Evolutionary conservation across 1,140 invertebrate genomes (phyloP).

Genomic region (Atta texana): DNA sequence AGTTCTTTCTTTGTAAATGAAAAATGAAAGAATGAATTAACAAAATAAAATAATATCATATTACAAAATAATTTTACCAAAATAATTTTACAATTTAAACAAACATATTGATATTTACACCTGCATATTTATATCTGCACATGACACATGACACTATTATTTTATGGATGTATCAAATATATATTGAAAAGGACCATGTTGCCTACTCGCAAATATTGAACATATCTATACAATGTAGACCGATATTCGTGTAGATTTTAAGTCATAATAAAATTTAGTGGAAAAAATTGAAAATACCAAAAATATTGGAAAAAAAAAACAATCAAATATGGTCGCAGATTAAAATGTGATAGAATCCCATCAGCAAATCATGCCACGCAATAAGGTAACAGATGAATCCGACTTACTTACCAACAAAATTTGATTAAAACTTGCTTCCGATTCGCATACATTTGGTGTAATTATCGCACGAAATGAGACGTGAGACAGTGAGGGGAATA

Average conservation of each 20-base stretch:
- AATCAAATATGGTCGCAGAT: background rate
- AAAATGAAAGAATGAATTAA: background rate
- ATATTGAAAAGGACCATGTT: conserved; percentile 4
- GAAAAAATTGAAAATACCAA: conserved; percentile 18
- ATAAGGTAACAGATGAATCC: conserved; percentile 6
- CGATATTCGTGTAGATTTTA: conserved; percentile 13
- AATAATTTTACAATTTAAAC: no score
- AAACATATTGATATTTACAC: background rate
- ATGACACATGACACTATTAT: conserved; percentile 19
- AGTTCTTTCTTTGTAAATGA: background rate
- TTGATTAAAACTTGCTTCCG: conserved; percentile 68
- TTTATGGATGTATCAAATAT: conserved; percentile 17
- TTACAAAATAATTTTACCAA: background rate
- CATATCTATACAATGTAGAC: background rate
- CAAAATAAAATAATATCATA: background rate
- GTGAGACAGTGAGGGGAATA: conserved; percentile 46
- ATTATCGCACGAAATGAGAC: conserved; percentile 60
- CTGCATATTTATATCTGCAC: background rate
- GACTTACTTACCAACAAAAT: conserved; percentile 66
- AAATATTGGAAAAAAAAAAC: conserved; percentile 7
- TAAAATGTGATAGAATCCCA: background rate
- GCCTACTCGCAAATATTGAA: conserved; percentile 14
- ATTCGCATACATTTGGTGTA: conserved; percentile 67
- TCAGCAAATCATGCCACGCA: background rate
- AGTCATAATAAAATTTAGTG: conserved; percentile 32